Base-by-base conservation (phyloP, 2,113 vertebrate species). In the Reinhardtius hippoglossoides region DNA sequence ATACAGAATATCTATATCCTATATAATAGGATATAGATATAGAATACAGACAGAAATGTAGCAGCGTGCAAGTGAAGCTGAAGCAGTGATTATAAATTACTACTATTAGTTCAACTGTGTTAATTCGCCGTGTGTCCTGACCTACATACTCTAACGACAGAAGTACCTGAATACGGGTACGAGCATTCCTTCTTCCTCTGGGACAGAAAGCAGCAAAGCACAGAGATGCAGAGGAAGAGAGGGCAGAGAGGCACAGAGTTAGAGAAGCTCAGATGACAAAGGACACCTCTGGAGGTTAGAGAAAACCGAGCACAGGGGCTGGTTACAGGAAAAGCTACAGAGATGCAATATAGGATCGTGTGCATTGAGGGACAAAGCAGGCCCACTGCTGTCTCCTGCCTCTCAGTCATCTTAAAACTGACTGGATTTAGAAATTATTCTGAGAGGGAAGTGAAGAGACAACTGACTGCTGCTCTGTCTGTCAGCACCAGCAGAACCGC, bases 151-250 rank as follows among this genome's bases (percentile, higher is more conserved):
- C 13, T 31, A 74, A 57, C 64, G 59, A 35, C 64, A 92, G 88
- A 82, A 94, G 94, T 99, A 99, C 98, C 98, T 99, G 98, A 89
- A 96, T 97, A 91, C 98, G 98, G 48, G 96, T 94, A 91, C 98
- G 97, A 72, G 98, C 96, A 96, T 99, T 99, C 95, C 98, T 96
- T 96, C 98, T 96, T 96, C 97, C 98, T 97, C 98, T 99, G 97
- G 96, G 92, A 92, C 79, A 93, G 94, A 94, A 95, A 97, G 96
- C 96, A 94, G 95, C 95, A 94, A 93, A 95, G 96, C 89, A 90
- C 94, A 94, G 94, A 92, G 95, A 92, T 95, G 95, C 87, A 90
- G 79, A 89, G 81, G 82, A 95, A 95, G 94, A 96, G 93, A 96
- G 26, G 91, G 95, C 95, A 93, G 94, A 95, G 93, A 95, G 89